Conservation (phyloP, 2,888 invertebrate genomes). For the Andrena dorsata region DNA sequence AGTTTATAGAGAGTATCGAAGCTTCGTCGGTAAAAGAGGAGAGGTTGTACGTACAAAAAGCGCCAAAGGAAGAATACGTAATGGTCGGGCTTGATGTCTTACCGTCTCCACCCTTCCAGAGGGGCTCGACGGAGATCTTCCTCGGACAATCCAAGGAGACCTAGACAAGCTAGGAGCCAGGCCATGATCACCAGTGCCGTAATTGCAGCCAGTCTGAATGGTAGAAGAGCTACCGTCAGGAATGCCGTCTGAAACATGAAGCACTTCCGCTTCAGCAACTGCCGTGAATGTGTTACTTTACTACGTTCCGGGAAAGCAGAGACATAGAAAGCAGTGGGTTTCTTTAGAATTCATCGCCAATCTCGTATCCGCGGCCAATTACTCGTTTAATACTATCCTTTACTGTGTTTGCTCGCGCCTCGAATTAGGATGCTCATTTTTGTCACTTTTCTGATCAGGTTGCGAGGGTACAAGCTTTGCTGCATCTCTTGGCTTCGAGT, state of each 20-base stretch:
- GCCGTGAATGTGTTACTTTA: conserved; percentile 10
- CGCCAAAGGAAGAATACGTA: conserved; percentile 6
- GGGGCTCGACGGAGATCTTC: conserved; percentile 92
- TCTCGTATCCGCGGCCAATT: not conserved
- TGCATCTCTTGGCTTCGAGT: too few species aligned
- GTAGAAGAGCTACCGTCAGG: conserved; percentile 93
- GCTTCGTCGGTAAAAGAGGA: not conserved
- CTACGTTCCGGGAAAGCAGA: not conserved
- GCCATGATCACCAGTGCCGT: conserved; percentile 91
- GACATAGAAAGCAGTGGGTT: not conserved
- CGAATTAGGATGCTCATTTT: not conserved
- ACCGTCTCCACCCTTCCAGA: conserved; percentile 96
- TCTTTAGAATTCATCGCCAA: not conserved
- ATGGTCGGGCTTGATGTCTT: conserved; percentile 79
- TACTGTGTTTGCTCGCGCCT: not conserved
- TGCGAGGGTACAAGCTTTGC: too few species aligned
- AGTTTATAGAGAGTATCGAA: conserved; percentile 1
- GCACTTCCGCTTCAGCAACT: conserved; percentile 41
- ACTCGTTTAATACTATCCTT: not conserved
- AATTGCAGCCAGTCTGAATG: conserved; percentile 92
- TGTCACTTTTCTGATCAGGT: too few species aligned
- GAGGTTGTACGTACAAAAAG: conserved; percentile 24
- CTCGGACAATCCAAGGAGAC: conserved; percentile 92
- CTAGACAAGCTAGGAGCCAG: conserved; percentile 94
- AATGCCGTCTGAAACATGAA: conserved; percentile 91